These are phyloP conservation scores for Cyanocitta stelleri DNA, from an alignment of 2,113 vertebrate species.

Conservation along the genomic window DNA sequence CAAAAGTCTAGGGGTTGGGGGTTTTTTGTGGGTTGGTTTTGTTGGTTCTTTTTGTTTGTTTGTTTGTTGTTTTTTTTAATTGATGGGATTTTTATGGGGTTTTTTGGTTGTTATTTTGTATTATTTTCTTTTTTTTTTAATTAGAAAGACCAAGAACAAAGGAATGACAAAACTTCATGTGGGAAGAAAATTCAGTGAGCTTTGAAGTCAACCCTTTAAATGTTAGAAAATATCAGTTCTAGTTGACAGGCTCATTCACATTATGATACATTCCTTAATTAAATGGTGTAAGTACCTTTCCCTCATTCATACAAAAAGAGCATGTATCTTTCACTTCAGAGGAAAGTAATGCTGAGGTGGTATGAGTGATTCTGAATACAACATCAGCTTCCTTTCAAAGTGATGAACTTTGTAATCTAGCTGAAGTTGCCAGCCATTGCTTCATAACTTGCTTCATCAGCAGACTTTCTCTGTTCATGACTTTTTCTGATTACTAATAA, in stretches of 20 bases:
- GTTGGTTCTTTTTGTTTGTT: too few species aligned
- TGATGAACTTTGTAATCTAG: slow-evolving; percentile 5
- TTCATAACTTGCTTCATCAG: slow-evolving; percentile 17
- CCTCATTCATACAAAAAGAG: background rate
- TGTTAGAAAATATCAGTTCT: background rate
- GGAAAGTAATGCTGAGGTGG: background rate
- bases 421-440: background rate
- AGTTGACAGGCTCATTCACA: background rate
- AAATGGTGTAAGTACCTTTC: background rate
- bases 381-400: slow-evolving; percentile 12
- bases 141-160: background rate
- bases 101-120: background rate
- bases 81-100: accelerated
- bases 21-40: background rate
- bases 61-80: background rate
- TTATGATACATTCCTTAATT: background rate
- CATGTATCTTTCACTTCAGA: background rate
- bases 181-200: background rate
- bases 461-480: background rate
- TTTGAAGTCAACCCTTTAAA: background rate
- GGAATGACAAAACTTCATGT: background rate
- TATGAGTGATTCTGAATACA: background rate
- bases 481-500: slow-evolving; percentile 28
- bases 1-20: background rate
- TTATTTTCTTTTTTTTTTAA: background rate